Base-by-base conservation (phyloP, 2,888 invertebrate species). In the Buathra laborator region DNA sequence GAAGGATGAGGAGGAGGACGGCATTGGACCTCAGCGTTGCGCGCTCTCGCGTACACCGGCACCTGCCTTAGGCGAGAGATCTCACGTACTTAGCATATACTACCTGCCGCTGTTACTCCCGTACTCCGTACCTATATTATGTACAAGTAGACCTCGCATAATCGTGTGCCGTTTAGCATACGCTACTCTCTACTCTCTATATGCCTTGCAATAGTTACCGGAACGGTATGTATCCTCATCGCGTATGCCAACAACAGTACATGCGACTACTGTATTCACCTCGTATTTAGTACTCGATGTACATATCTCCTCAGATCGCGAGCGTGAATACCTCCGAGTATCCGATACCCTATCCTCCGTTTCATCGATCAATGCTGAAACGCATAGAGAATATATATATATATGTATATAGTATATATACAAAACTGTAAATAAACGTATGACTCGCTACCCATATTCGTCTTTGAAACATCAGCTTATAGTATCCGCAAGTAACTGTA, bases 41-140 rank as follows among this genome's bases (percentile, higher is more conserved):
- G 29, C 68, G 43, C 62, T 32, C 46, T 81, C 37, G 24, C 32
- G 64, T 66, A 37, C 37, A 37, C 32, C 14, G 32, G 53, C 66
- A 76, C 74, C 66, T 64, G 59, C 72, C 72, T 51, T 51, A 14
- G 43, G 56, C 53, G 37, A 43, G 66, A 66, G 75, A 66, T 76
- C 81, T 81, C 81, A 75, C 75, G 71, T 66, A 81, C 67, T 75
- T 67, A 75, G 43, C 81, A 81, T 81, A 76, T 59, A 59, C 72
- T 72, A 76, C 76, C 64, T 76, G 66, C 37, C 32, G 43, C 75
- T 53, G 78, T 46, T 43, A 9, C 59, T 72, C 51, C 66, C 32
- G 12, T 44, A 64, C 43, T 44, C 19, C 29, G 16, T 9, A n/a
- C 29, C 48, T 62, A 75, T 67, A 76, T 81, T 67, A 81, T 66